Evolutionary conservation across 2,888 invertebrate species (phyloP).

Genomic region (Allygus modestus): DNA sequence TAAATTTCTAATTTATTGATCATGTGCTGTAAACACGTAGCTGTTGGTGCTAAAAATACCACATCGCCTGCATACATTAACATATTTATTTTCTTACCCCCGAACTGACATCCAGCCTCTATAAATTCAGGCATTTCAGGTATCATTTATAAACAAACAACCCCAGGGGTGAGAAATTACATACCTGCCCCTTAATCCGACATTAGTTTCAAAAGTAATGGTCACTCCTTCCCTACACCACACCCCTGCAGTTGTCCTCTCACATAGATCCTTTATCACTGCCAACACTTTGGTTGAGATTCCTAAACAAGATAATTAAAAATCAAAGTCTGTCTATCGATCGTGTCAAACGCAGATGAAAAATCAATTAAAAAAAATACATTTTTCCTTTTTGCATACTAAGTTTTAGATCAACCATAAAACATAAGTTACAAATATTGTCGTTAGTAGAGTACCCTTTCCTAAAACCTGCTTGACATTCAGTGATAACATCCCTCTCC

Average conservation of each 20-base stretch:
- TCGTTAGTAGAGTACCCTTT: constrained; percentile 61
- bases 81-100: too few species aligned
- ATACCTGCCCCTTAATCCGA: constrained; percentile 67
- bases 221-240: constrained; percentile 60
- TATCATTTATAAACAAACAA: constrained; percentile 64
- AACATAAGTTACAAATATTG: constrained; percentile 64
- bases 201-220: constrained; percentile 53
- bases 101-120: constrained; percentile 53
- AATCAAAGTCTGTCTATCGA: constrained; percentile 63
- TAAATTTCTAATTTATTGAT: too few species aligned
- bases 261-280: constrained; percentile 59
- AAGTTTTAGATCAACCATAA: constrained; percentile 62
- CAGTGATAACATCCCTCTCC: constrained; percentile 55
- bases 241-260: constrained; percentile 52
- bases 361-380: constrained; percentile 64
- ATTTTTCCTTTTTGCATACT: constrained; percentile 61
- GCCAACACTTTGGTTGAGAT: constrained; percentile 60
- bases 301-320: constrained; percentile 60
- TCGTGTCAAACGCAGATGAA: constrained; percentile 66
- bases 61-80: too few species aligned
- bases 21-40: too few species aligned
- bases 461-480: constrained; percentile 66
- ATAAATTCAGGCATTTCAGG: constrained; percentile 61
- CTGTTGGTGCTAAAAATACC: too few species aligned
- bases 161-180: constrained; percentile 63